These are phyloP conservation scores for Orthosia cruda DNA, from an alignment of 2,888 invertebrate genomes.

Conservation along the genomic window DNA sequence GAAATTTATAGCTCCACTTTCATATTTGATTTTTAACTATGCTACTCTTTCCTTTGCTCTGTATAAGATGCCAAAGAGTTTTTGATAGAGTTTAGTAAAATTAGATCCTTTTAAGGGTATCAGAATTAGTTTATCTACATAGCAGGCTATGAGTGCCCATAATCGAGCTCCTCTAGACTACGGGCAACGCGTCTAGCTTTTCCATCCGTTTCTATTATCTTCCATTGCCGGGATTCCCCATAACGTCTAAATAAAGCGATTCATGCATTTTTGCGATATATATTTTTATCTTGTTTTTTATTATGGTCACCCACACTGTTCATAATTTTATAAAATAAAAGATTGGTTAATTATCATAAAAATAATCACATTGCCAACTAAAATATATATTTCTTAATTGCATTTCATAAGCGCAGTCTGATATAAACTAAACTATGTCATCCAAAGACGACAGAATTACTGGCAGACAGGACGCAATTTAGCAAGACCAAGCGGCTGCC, in stretches of 20 bases:
- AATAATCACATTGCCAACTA: background rate
- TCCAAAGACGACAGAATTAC: slow-evolving; percentile 72
- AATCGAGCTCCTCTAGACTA: too few species aligned
- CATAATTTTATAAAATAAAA: background rate
- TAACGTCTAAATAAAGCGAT: background rate
- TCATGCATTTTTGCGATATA: too few species aligned
- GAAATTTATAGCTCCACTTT: slow-evolving; percentile 37
- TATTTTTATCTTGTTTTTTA: too few species aligned
- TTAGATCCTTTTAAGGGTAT: background rate
- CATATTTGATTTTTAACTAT: slow-evolving; percentile 48
- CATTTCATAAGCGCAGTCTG: slow-evolving; percentile 49
- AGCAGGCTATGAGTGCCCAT: background rate
- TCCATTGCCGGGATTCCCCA: background rate
- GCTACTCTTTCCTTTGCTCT: background rate
- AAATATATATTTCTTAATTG: slow-evolving; percentile 37
- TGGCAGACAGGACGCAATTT: slow-evolving; percentile 82
- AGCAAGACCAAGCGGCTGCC: slow-evolving; percentile 82
- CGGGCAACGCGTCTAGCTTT: background rate
- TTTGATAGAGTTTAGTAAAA: background rate
- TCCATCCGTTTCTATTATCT: too few species aligned
- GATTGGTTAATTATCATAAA: background rate
- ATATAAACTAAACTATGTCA: slow-evolving; percentile 64
- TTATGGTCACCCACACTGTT: background rate
- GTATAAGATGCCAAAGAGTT: background rate
- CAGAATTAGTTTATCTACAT: background rate